Conservation (phyloP, 2,113 vertebrate species). For the Xiphias gladius region DNA sequence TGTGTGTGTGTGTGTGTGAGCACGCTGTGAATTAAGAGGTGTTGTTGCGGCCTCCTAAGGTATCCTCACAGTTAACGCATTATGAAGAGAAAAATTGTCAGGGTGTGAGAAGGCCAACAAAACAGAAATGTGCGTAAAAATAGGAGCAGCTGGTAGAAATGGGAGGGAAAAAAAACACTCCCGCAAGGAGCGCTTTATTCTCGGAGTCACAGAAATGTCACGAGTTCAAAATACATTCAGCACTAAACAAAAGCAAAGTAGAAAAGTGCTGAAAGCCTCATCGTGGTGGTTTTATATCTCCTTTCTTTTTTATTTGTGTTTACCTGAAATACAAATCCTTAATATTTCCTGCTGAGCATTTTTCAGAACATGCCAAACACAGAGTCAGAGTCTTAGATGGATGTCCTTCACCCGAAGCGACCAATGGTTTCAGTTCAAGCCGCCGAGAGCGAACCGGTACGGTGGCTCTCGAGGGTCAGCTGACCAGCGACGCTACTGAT, state of each 20-base stretch:
- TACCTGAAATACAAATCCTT: not conserved
- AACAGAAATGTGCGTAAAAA: constrained; percentile 35
- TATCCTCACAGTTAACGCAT: constrained; percentile 42
- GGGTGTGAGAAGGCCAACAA: constrained; percentile 26
- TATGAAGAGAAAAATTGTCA: constrained; percentile 45
- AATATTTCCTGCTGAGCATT: not conserved
- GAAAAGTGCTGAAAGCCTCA: not conserved
- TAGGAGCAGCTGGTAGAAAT: constrained; percentile 26
- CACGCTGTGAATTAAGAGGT: constrained; percentile 53
- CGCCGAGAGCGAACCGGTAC: too few species aligned
- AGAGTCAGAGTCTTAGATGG: not conserved
- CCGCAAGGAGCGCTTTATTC: not conserved
- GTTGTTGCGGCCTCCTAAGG: constrained; percentile 61
- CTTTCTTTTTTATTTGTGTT: not conserved
- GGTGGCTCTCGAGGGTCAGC: not conserved
- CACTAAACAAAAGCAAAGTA: not conserved
- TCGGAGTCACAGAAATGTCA: constrained; percentile 16
- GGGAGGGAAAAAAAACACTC: not conserved
- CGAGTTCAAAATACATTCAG: not conserved
- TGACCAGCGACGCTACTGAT: too few species aligned
- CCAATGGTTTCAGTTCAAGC: not conserved
- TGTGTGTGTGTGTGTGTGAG: constrained; percentile 26
- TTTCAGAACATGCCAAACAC: not conserved
- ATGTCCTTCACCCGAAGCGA: not conserved
- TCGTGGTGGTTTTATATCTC: not conserved